Conservation (phyloP, 1,140 invertebrate genomes). For the Drosophila pallidifrons region DNA sequence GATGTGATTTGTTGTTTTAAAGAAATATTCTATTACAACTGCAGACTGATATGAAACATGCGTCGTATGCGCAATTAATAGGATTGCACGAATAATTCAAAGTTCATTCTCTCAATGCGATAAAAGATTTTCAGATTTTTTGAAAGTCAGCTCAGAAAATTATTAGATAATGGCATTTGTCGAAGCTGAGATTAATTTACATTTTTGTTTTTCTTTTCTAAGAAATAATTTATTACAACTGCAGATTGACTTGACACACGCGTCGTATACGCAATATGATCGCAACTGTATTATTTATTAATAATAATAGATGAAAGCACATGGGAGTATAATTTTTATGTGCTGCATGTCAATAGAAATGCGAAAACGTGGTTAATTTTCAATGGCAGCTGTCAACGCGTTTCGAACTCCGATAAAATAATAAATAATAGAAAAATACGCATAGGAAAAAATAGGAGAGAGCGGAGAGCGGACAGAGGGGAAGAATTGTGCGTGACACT, state of each 20-base stretch:
- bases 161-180: too few relatives aligned
- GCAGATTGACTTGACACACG: conserved; percentile 2
- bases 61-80: conserved; percentile 45
- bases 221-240: too few relatives aligned
- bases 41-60: conserved; percentile 2
- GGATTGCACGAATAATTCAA: background rate
- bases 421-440: conserved; percentile 82
- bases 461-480: background rate
- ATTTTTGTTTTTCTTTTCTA: too few relatives aligned
- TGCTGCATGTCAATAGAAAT: conserved; percentile 63
- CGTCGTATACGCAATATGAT: conserved; percentile 44
- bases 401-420: conserved; percentile 54
- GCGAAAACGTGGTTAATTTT: conserved; percentile 73
- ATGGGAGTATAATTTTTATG: conserved; percentile 67
- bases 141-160: too few relatives aligned
- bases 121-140: too few relatives aligned
- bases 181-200: too few relatives aligned
- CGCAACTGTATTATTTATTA: conserved; percentile 27
- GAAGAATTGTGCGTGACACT: conserved; percentile 71
- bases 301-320: conserved; percentile 32
- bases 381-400: conserved; percentile 74
- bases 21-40: too few relatives aligned
- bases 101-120: too few relatives aligned
- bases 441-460: conserved; percentile 59
- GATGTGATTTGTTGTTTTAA: too few relatives aligned